Evolutionary conservation across 2,888 invertebrate genomes (phyloP).

Genomic region (Orchesella flavescens): DNA sequence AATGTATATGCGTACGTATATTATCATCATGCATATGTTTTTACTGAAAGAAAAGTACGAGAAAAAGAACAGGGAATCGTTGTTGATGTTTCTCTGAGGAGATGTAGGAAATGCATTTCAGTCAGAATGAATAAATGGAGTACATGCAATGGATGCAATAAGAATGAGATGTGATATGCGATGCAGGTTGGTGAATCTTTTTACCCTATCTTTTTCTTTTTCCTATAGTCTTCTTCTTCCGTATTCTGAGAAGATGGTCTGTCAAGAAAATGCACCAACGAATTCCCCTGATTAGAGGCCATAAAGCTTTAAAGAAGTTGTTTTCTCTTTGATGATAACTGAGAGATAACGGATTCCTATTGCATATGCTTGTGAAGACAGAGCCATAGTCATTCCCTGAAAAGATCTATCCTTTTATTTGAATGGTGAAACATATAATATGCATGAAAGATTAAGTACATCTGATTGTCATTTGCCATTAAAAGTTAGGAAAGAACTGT

Average conservation of each 20-base stretch:
- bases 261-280: slow-evolving; percentile 26
- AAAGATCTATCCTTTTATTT: too few species aligned
- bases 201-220: slow-evolving; percentile 42
- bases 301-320: slow-evolving; percentile 33
- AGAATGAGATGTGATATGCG: slow-evolving; percentile 56
- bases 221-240: background rate
- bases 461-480: slow-evolving; percentile 12
- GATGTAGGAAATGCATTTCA: slow-evolving; percentile 49
- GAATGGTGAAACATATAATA: background rate
- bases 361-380: too few species aligned
- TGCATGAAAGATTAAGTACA: slow-evolving; percentile 11
- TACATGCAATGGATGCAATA: slow-evolving; percentile 33
- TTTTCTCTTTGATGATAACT: slow-evolving; percentile 22
- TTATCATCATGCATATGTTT: slow-evolving; percentile 51
- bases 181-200: slow-evolving; percentile 53
- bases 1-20: slow-evolving; percentile 2
- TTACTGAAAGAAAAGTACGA: slow-evolving; percentile 44
- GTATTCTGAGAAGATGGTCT: slow-evolving; percentile 1
- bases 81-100: slow-evolving; percentile 64
- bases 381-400: too few species aligned
- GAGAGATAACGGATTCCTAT: slow-evolving; percentile 24
- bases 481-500: background rate
- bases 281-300: slow-evolving; percentile 47
- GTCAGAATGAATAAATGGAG: slow-evolving; percentile 42
- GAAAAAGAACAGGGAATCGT: slow-evolving; percentile 52